Evolutionary conservation across 2,888 invertebrate genomes (phyloP), one percentile per base, ranked within the genome.

Genomic region (Eupsilia transversa): DNA sequence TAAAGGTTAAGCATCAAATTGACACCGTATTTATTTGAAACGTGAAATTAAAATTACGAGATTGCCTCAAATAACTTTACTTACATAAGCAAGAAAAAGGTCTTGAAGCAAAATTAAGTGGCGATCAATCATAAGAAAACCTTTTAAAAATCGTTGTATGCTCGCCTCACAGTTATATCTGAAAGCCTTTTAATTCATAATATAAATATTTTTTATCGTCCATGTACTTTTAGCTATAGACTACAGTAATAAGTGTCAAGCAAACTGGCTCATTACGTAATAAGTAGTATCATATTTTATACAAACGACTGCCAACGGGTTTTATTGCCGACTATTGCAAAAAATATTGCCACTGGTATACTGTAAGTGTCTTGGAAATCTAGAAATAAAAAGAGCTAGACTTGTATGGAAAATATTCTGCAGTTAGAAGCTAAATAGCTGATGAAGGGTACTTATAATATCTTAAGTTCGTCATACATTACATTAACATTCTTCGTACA

Each of bases 201-300:
- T 78, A 60, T 57, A 61, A 63, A 80, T 59, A 73, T 27, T 77
- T 70, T 77, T 43, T 74, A 59, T 64, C 35, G 38, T 33, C 33
- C 27, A 64, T 60, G 17, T 72, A 75, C 38, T 68, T 35, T 27
- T 69, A 61, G 33, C 30, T 66, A 74, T 56, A n/a, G 35, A 41
- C 23, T 52, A 52, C n/a, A 70, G 78, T 77, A 78, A 83, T 85
- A 80, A 83, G 81, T 85, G 81, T 83, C 85, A 77, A 79, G 77
- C 67, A 75, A 81, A 85, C 67, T 72, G 80, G 66, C 83, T 86
- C 81, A 86, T 86, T 86, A 86, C 73, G 76, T 68, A 86, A 83
- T 77, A 86, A 85, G 85, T 79, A 74, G 77, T 76, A 69, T 78
- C 71, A 86, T 86, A 86, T 83, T 79, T 86, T 83, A 85, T 71